Conservation (phyloP, 2,797 vertebrate genomes). For the Enteromius treurensis region DNA sequence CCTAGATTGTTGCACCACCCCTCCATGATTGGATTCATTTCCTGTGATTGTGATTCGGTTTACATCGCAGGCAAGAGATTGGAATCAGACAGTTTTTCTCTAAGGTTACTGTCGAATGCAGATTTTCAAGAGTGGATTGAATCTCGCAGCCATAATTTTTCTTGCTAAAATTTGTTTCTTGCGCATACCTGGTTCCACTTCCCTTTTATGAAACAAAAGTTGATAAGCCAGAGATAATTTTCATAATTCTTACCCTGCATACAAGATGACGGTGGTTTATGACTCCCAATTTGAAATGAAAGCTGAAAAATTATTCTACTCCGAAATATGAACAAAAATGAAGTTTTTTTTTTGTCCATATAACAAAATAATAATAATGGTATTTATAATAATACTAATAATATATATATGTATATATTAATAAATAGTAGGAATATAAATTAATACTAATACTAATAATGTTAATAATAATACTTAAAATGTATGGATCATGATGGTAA, state of each 20-base stretch:
- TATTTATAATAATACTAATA: no score
- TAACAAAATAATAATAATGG: not conserved
- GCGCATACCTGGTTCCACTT: slow-evolving; percentile 37
- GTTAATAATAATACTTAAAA: not conserved
- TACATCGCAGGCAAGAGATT: slow-evolving; percentile 72
- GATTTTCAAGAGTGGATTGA: slow-evolving; percentile 51
- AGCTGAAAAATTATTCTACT: slow-evolving; percentile 1
- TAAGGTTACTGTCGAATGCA: slow-evolving; percentile 48
- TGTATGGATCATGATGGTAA: not conserved
- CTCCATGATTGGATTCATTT: slow-evolving; percentile 75
- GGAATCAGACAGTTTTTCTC: slow-evolving; percentile 62
- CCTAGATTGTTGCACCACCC: slow-evolving; percentile 73
- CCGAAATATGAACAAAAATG: not conserved
- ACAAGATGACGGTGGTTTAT: slow-evolving; percentile 34
- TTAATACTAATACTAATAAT: not conserved
- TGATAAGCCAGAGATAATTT: slow-evolving; percentile 45
- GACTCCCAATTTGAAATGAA: slow-evolving; percentile 40
- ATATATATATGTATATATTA: not conserved
- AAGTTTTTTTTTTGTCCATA: not conserved
- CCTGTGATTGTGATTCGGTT: slow-evolving; percentile 75
- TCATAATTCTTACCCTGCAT: slow-evolving; percentile 31
- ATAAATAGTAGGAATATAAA: no score
- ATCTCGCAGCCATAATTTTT: slow-evolving; percentile 26
- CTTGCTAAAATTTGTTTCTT: slow-evolving; percentile 35
- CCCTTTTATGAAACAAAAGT: slow-evolving; percentile 40